Percentiles rank a stretch among this genome's conserved stretches.
Evolutionary conservation across 2,113 vertebrate species (phyloP).

Genomic region (Microcebus tavaratra): DNA sequence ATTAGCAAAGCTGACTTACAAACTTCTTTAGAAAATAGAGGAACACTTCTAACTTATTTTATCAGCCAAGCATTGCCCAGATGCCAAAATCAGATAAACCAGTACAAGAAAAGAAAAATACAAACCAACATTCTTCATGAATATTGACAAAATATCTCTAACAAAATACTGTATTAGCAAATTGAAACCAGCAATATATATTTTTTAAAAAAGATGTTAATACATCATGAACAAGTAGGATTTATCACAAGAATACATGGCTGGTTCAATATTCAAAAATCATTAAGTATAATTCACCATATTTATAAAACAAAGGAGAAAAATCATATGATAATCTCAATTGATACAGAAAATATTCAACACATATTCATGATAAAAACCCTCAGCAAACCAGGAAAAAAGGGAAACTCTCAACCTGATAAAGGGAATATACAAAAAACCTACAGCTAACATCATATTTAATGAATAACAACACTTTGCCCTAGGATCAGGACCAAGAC

Average conservation of each 20-base stretch:
- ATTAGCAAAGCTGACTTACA: background rate
- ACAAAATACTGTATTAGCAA: background rate
- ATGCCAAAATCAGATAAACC: background rate
- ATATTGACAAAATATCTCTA: background rate
- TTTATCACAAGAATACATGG: background rate
- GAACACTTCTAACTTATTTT: background rate
- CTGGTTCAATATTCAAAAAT: background rate
- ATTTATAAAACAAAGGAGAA: background rate
- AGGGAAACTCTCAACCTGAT: background rate
- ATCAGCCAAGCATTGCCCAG: background rate
- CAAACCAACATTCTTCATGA: background rate
- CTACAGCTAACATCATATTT: background rate
- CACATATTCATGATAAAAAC: background rate
- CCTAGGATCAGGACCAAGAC: background rate
- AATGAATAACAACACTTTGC: background rate
- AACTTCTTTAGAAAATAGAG: background rate
- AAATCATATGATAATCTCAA: background rate
- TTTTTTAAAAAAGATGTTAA: too few relatives aligned
- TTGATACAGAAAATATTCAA: background rate
- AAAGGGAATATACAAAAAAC: too few relatives aligned
- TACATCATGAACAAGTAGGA: background rate
- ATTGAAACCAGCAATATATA: background rate
- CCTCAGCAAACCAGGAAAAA: background rate
- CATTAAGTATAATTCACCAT: background rate
- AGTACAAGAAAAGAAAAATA: background rate